phyloP scores from a whole-genome alignment of 1,140 invertebrate genomes.

The Pogonus chalceus region DNA sequence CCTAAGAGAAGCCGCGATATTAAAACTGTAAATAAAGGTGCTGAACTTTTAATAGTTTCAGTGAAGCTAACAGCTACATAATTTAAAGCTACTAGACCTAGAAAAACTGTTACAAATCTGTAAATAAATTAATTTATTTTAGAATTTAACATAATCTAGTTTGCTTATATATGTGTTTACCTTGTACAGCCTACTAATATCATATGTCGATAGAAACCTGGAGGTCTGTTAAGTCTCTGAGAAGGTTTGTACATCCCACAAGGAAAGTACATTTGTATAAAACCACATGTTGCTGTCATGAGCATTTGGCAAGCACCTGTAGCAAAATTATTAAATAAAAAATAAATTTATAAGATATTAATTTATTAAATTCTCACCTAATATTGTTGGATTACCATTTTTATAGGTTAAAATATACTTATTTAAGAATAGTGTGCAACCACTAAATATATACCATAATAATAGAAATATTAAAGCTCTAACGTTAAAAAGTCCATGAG shows the following conservation, averaged over 20 bases:
- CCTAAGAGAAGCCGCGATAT: slow-evolving; percentile 63
- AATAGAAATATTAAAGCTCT: slow-evolving; percentile 57
- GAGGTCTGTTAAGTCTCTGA: slow-evolving; percentile 50
- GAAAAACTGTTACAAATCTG: slow-evolving; percentile 64
- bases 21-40: slow-evolving; percentile 72
- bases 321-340: slow-evolving; percentile 19
- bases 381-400: slow-evolving; percentile 65
- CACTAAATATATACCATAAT: slow-evolving; percentile 71
- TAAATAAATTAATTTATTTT: slow-evolving; percentile 21
- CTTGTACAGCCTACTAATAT: slow-evolving; percentile 64
- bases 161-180: slow-evolving; percentile 28
- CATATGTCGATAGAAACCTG: slow-evolving; percentile 69
- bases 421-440: slow-evolving; percentile 70
- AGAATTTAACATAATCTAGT: background rate
- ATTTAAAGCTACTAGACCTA: slow-evolving; percentile 69
- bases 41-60: slow-evolving; percentile 79
- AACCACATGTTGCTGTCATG: slow-evolving; percentile 65
- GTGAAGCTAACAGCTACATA: slow-evolving; percentile 80
- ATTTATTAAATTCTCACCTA: slow-evolving; percentile 47
- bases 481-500: slow-evolving; percentile 44
- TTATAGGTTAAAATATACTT: slow-evolving; percentile 73
- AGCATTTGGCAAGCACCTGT: slow-evolving; percentile 64
- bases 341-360: slow-evolving; percentile 10
- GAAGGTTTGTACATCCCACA: slow-evolving; percentile 60
- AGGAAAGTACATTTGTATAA: slow-evolving; percentile 66